Percentiles rank a stretch among this genome's conserved stretches.
Evolutionary conservation across 92 coral and sea anemone species (phyloP).

Genomic region (Desmophyllum pertusum): DNA sequence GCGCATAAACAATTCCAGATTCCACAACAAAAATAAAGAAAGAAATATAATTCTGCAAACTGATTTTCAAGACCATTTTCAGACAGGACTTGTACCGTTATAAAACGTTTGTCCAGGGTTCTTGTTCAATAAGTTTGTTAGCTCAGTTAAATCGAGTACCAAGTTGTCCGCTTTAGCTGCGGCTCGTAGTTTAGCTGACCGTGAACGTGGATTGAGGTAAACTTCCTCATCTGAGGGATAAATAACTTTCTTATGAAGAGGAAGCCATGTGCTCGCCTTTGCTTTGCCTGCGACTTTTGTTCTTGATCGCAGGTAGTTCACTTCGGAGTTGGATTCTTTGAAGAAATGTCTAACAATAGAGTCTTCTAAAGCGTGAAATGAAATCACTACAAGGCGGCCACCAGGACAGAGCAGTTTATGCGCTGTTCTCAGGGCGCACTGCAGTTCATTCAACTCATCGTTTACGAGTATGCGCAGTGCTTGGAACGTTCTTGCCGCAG

Average conservation of each 20-base stretch:
- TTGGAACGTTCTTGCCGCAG: constrained; percentile 90
- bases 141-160: constrained; percentile 67
- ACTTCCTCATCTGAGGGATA: constrained; percentile 81
- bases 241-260: constrained; percentile 79
- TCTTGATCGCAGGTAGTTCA: constrained; percentile 47
- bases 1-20: neutral
- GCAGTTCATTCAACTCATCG: constrained; percentile 88
- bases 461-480: constrained; percentile 87
- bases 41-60: neutral
- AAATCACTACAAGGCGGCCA: constrained; percentile 80
- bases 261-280: constrained; percentile 70
- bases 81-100: constrained; percentile 23
- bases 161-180: constrained; percentile 79
- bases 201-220: constrained; percentile 81
- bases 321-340: constrained; percentile 59
- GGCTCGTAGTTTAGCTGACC: constrained; percentile 84
- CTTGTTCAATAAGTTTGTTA: constrained; percentile 61
- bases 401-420: constrained; percentile 84
- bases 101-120: constrained; percentile 40
- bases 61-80: neutral
- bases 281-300: constrained; percentile 37
- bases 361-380: constrained; percentile 84
- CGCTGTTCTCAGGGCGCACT: constrained; percentile 76
- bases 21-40: neutral
- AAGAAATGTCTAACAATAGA: constrained; percentile 81